A percentile compares a stretch with the other conserved stretches of the same genome.
Conservation (phyloP, 35 echinoderm and acorn worm species). For the Apostichopus californicus region DNA sequence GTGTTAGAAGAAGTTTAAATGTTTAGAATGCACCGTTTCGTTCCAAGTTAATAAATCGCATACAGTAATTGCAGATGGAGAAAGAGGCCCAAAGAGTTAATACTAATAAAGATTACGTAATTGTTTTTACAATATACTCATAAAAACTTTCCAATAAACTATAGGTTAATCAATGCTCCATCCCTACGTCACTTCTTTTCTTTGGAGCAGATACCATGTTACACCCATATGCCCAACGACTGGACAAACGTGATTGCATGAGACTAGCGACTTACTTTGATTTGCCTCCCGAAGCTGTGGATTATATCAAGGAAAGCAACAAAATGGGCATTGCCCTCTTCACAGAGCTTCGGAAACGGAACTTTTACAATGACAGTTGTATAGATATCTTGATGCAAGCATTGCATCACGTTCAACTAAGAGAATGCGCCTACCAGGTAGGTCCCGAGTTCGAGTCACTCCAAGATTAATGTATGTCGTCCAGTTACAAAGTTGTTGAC, state of each 20-base stretch:
- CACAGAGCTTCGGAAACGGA: neutral
- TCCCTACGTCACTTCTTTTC: neutral
- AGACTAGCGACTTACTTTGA: neutral
- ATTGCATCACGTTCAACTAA: neutral
- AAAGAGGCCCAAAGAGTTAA: too few relatives aligned
- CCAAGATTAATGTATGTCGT: too few relatives aligned
- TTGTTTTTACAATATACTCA: too few relatives aligned
- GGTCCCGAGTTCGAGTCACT: neutral
- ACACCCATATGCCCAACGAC: neutral
- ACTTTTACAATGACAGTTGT: neutral
- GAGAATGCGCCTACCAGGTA: neutral
- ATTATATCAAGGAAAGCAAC: neutral
- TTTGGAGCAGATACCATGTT: neutral
- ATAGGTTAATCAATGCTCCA: too few relatives aligned
- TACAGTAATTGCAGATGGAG: too few relatives aligned
- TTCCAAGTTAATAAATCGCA: too few relatives aligned
- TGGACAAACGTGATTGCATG: conserved; percentile 4
- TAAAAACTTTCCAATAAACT: too few relatives aligned
- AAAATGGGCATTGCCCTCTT: neutral
- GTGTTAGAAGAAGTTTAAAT: too few relatives aligned
- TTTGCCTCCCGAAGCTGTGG: neutral
- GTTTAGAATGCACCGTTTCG: too few relatives aligned
- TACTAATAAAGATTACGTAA: too few relatives aligned
- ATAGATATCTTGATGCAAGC: neutral
- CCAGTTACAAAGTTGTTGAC: too few relatives aligned